Conservation (phyloP, 2,888 invertebrate species). For the Strigamia crassipes region DNA sequence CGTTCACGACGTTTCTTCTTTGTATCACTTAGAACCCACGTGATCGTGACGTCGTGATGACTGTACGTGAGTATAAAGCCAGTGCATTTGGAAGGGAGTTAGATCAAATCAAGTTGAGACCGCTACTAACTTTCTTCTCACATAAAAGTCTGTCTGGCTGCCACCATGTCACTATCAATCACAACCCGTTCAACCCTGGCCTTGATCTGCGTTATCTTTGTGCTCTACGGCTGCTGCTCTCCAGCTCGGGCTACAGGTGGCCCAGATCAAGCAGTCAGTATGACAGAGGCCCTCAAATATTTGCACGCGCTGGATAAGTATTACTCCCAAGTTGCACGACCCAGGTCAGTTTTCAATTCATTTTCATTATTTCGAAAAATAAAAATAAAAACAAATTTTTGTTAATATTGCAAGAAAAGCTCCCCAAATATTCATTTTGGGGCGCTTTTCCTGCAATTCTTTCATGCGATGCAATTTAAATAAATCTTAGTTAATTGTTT, state of each 20-base stretch:
- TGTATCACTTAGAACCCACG: neutral
- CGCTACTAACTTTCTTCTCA: neutral
- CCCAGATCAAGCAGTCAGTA: conserved; percentile 61
- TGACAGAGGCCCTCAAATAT: conserved; percentile 71
- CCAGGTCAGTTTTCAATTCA: conserved; percentile 62
- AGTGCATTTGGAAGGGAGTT: neutral
- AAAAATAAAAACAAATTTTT: too few relatives aligned
- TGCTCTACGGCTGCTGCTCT: neutral
- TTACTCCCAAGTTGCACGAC: conserved; percentile 71
- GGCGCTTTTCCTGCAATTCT: neutral
- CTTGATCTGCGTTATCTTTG: neutral
- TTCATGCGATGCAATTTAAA: neutral
- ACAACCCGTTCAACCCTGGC: neutral
- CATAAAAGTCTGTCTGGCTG: neutral
- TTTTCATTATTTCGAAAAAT: too few relatives aligned
- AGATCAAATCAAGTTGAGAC: neutral
- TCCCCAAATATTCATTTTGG: too few relatives aligned
- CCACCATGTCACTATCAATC: neutral
- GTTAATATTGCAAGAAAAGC: too few relatives aligned
- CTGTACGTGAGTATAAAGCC: neutral
- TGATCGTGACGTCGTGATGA: neutral
- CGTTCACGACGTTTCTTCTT: neutral
- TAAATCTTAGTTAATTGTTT: neutral
- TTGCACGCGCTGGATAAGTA: conserved; percentile 70
- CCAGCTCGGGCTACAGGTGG: conserved; percentile 6